Evolutionary conservation across 2,888 invertebrate species (phyloP), one percentile per base, ranked within the genome.

Genomic region (Bibio marci): DNA sequence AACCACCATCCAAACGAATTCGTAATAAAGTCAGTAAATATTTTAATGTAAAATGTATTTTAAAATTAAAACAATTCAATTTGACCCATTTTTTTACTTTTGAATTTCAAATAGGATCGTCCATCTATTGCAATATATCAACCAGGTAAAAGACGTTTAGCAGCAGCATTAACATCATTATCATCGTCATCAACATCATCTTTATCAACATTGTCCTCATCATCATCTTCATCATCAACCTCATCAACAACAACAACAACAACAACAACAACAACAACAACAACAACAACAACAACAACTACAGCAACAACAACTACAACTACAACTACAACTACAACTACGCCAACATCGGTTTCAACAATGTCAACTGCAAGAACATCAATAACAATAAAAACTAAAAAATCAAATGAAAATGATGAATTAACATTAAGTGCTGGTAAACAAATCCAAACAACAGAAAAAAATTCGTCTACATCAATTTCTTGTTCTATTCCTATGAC

Each of bases 81-180:
- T 40, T 22, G 7, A n/a, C n/a, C n/a, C n/a, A n/a, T n/a, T n/a
- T n/a, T n/a, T n/a, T n/a, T n/a, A n/a, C n/a, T n/a, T n/a, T n/a
- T n/a, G n/a, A n/a, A n/a, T n/a, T 22, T 22, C 22, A 22, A 22
- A 39, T 50, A 81, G 79, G 88, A 90, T 63, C 79, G 90, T 31
- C 91, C 91, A 18, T 80, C 87, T 32, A 75, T 88, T 55, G 82
- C 82, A 43, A 82, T 91, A 48, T 91, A 91, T 59, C 77, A 88
- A 48, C 91, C 91, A 0, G 86, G 86, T 17, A 87, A 59, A 44
- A 49, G 52, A 3, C 50, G 59, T 26, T 32, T 50, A 2, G 52
- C 50, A 26, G 42, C 47, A 3, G 22, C 8, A 6, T 22, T 8
- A 8, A 6, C 22, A 8, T 22, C 22, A 22, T 22, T 8, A 22